A percentile compares a stretch with the other conserved stretches of the same genome.
These are phyloP conservation scores for Penaeus vannamei DNA, from an alignment of 1,140 invertebrate species.

Conservation along the genomic window DNA sequence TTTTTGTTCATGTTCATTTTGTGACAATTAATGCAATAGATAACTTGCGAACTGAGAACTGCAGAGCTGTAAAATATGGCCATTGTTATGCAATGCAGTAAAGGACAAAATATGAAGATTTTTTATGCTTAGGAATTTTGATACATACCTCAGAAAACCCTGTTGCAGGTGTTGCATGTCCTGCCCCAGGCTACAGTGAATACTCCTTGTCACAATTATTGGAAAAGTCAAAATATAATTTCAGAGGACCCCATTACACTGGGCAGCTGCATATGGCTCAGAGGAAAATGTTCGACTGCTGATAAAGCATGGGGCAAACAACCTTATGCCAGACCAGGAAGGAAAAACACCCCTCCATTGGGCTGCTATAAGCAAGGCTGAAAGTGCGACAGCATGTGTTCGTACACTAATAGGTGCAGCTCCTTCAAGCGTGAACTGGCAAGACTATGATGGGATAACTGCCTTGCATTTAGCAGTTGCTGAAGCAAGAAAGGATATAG, in stretches of 20 bases:
- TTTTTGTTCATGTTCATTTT: too few relatives aligned
- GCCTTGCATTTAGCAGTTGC: constrained; percentile 59
- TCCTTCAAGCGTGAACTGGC: constrained; percentile 56
- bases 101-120: too few relatives aligned
- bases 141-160: too few relatives aligned
- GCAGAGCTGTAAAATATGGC: too few relatives aligned
- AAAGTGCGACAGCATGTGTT: constrained; percentile 49
- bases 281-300: constrained; percentile 54
- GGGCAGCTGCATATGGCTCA: constrained; percentile 61
- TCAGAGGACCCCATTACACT: constrained; percentile 55
- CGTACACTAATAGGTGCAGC: constrained; percentile 47
- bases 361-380: constrained; percentile 54
- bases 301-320: constrained; percentile 57
- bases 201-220: too few relatives aligned
- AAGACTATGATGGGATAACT: constrained; percentile 60
- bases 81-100: too few relatives aligned
- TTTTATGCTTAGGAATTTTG: too few relatives aligned
- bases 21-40: too few relatives aligned
- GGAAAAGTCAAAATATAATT: not conserved
- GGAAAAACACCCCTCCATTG: constrained; percentile 58
- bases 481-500: constrained; percentile 50
- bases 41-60: too few relatives aligned
- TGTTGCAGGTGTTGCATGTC: too few relatives aligned
- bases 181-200: too few relatives aligned
- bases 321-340: constrained; percentile 58